phyloP scores from a whole-genome alignment of 2,888 invertebrate genomes.

The Digitonthophagus gazella region DNA sequence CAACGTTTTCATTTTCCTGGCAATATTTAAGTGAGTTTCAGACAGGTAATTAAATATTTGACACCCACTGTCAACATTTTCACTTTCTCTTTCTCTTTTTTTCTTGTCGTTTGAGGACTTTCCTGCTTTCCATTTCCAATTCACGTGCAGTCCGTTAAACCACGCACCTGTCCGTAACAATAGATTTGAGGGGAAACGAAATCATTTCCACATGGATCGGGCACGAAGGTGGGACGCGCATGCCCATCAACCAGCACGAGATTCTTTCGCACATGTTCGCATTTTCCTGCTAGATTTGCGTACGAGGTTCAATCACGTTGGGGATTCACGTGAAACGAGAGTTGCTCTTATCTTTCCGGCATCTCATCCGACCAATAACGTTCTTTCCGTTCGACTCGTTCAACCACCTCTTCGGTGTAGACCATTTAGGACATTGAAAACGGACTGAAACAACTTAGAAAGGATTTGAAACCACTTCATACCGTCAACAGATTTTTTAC shows the following conservation, averaged over 20 bases:
- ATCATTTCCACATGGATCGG: slow-evolving; percentile 3
- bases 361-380: not conserved
- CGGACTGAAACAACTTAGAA: no score
- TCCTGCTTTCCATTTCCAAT: no score
- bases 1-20: no score
- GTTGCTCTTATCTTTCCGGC: not conserved
- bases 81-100: no score
- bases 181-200: not conserved
- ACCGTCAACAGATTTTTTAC: no score
- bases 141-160: not conserved
- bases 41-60: no score
- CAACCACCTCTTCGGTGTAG: no score
- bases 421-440: no score
- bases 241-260: slow-evolving; percentile 19
- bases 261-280: slow-evolving; percentile 20
- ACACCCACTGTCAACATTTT: no score
- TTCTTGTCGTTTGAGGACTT: not conserved
- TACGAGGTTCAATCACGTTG: slow-evolving; percentile 20
- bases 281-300: slow-evolving; percentile 18
- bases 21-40: no score
- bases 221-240: slow-evolving; percentile 7
- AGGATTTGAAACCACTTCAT: no score
- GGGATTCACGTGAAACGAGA: slow-evolving; percentile 17
- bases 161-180: not conserved
- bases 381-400: not conserved